Conservation (phyloP, 2,113 vertebrate genomes). For the Cryptomyrus ogoouensis region DNA sequence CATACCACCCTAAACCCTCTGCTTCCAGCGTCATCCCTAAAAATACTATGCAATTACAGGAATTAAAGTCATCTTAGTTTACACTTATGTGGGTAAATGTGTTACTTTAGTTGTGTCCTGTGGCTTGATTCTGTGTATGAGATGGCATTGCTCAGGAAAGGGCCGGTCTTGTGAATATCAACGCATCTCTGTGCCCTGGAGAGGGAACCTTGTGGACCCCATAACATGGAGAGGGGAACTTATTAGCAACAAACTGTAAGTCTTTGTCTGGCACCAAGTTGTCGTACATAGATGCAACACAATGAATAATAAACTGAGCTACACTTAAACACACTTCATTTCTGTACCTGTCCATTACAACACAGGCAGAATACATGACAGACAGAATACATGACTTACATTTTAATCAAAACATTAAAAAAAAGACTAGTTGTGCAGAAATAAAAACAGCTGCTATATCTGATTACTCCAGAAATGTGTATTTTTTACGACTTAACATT, state of each 20-base stretch:
- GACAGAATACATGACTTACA: not conserved
- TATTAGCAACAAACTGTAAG: not conserved
- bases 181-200: not conserved
- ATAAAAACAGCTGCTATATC: not conserved
- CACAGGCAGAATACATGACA: not conserved
- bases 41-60: not conserved
- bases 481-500: not conserved
- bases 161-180: not conserved
- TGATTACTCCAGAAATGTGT: not conserved
- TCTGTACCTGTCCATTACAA: not conserved
- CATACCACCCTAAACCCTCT: not conserved
- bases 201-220: not conserved
- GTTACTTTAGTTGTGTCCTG: not conserved
- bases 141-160: not conserved
- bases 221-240: not conserved
- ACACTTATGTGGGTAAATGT: not conserved
- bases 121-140: not conserved
- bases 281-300: not conserved
- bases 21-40: not conserved
- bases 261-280: not conserved
- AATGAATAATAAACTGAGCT: not conserved
- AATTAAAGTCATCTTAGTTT: not conserved
- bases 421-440: not conserved
- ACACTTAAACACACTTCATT: not conserved
- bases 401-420: not conserved